phyloP scores from a whole-genome alignment of 2,113 vertebrate species.

The Gracilinanus agilis region DNA sequence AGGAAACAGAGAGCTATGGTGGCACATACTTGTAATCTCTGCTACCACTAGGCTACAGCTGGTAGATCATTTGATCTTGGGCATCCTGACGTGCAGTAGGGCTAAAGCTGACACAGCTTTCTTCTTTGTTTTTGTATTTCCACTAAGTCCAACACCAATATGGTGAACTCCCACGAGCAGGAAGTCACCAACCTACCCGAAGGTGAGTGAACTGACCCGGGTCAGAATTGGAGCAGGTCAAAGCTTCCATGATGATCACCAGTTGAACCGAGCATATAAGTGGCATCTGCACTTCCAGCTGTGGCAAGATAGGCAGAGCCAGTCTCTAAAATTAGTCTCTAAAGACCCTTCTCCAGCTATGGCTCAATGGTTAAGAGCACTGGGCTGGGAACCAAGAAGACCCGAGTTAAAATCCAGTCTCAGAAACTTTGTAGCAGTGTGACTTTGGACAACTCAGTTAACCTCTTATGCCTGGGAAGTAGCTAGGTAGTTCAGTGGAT shows the following conservation, averaged over 20 bases:
- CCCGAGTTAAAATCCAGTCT: no score
- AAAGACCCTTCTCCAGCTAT: no score
- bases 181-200: not conserved
- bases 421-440: no score
- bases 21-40: not conserved
- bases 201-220: not conserved
- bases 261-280: not conserved
- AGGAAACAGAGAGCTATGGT: not conserved
- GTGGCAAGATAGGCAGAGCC: not conserved
- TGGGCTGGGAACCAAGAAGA: no score
- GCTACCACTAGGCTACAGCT: not conserved
- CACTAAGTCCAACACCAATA: not conserved
- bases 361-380: no score
- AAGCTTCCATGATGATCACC: not conserved
- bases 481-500: no score
- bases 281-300: not conserved
- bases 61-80: not conserved
- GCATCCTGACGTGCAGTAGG: not conserved
- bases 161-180: not conserved
- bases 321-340: not conserved
- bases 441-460: no score
- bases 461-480: no score
- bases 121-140: not conserved
- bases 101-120: not conserved
- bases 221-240: not conserved